phyloP scores from a whole-genome alignment of 2,113 vertebrate species.

The Lipophrys pholis region DNA sequence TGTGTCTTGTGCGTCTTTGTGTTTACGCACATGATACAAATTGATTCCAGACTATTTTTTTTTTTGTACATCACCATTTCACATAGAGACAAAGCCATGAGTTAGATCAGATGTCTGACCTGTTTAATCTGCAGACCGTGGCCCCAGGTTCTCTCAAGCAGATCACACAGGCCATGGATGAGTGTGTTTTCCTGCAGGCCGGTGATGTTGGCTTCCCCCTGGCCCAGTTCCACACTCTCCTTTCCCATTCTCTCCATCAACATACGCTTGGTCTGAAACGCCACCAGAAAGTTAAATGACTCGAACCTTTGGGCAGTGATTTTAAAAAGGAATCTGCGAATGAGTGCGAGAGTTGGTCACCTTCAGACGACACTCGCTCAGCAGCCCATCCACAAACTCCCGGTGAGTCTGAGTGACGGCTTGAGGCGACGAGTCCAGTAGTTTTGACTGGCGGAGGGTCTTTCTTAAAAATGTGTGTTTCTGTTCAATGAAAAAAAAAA shows the following conservation, averaged over 20 bases:
- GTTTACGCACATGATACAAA: conserved; percentile 6
- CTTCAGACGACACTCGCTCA: conserved; percentile 98
- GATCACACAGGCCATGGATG: conserved; percentile 93
- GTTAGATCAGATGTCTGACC: conserved; percentile 74
- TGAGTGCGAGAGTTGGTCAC: conserved; percentile 68
- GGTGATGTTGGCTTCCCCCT: conserved; percentile 94
- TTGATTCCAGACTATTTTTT: not conserved
- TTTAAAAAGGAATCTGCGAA: not conserved
- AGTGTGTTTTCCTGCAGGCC: conserved; percentile 95
- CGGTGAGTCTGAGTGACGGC: conserved; percentile 94
- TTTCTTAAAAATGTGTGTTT: conserved; percentile 93
- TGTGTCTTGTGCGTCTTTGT: not conserved
- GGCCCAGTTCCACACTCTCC: conserved; percentile 93
- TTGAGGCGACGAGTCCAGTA: conserved; percentile 93
- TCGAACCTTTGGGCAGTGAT: not conserved
- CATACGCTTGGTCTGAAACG: conserved; percentile 93
- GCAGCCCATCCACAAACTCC: conserved; percentile 94
- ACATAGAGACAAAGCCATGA: not conserved
- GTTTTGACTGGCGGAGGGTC: conserved; percentile 91
- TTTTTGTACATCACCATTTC: conserved; percentile 27
- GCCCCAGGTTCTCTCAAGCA: conserved; percentile 98
- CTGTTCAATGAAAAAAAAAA: conserved; percentile 75
- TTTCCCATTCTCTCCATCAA: conserved; percentile 98
- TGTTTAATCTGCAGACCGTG: conserved; percentile 96
- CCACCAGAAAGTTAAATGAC: not conserved